Percentiles rank a stretch among this genome's conserved stretches.
These are phyloP conservation scores for Hemitrygon akajei DNA, from an alignment of 2,797 vertebrate genomes.

Conservation along the genomic window DNA sequence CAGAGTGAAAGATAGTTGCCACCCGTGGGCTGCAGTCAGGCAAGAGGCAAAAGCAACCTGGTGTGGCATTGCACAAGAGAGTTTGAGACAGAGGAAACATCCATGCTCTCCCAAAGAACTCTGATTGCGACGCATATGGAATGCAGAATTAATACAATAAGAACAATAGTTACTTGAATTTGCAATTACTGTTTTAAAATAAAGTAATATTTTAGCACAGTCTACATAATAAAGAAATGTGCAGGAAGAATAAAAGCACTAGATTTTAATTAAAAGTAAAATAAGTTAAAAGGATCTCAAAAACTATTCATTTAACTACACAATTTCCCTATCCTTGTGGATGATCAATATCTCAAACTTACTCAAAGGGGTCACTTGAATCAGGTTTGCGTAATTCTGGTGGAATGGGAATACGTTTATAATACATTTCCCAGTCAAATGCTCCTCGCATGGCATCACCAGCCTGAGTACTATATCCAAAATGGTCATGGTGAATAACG, in stretches of 20 bases:
- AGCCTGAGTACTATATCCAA: constrained; percentile 86
- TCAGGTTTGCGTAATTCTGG: constrained; percentile 73
- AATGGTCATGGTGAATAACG: constrained; percentile 90
- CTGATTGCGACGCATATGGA: neutral
- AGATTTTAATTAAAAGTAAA: neutral
- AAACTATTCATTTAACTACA: neutral
- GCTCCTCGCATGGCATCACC: constrained; percentile 92
- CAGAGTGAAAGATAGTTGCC: no score
- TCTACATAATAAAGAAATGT: no score
- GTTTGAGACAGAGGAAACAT: no score
- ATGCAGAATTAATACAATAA: neutral
- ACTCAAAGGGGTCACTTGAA: constrained; percentile 87
- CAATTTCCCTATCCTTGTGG: neutral
- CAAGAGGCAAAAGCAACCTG: no score
- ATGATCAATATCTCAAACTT: constrained; percentile 52
- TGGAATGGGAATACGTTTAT: constrained; percentile 92
- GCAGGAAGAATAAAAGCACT: neutral
- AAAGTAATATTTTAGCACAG: neutral
- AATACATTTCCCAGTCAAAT: constrained; percentile 98
- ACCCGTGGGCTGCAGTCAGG: no score
- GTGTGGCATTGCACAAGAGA: no score
- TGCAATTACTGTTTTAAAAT: neutral
- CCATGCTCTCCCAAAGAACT: no score
- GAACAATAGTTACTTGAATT: neutral
- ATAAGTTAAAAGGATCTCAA: neutral